These are phyloP conservation scores for Drosophila hydei DNA, from an alignment of 1,140 invertebrate species.

Conservation along the genomic window DNA sequence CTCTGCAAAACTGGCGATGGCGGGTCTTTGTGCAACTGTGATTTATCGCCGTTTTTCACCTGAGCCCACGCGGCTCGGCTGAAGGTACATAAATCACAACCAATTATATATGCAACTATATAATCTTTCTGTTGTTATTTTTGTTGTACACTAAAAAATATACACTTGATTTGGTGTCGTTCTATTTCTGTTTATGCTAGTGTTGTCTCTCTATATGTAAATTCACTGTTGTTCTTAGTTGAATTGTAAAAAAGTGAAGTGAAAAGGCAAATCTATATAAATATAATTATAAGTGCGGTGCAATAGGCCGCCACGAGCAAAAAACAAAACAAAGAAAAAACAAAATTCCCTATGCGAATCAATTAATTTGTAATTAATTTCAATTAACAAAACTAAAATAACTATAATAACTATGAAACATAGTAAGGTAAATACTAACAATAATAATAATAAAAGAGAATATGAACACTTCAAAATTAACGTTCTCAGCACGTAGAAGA, in stretches of 20 bases:
- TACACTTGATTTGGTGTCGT: slow-evolving; percentile 58
- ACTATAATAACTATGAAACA: slow-evolving; percentile 33
- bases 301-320: slow-evolving; percentile 15
- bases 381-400: slow-evolving; percentile 64
- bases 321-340: slow-evolving; percentile 43
- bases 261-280: slow-evolving; percentile 54
- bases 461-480: slow-evolving; percentile 41
- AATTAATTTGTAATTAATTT: slow-evolving; percentile 84
- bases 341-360: slow-evolving; percentile 83
- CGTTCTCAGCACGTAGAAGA: slow-evolving; percentile 29
- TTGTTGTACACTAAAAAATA: slow-evolving; percentile 29
- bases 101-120: slow-evolving; percentile 39
- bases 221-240: slow-evolving; percentile 71
- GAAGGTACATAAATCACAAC: slow-evolving; percentile 64
- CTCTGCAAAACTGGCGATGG: slow-evolving; percentile 85
- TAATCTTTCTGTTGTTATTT: slow-evolving; percentile 43
- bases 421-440: slow-evolving; percentile 40
- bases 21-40: slow-evolving; percentile 85
- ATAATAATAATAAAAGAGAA: slow-evolving; percentile 44
- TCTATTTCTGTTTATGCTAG: slow-evolving; percentile 74
- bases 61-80: slow-evolving; percentile 24
- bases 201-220: slow-evolving; percentile 68
- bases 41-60: slow-evolving; percentile 84
- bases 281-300: slow-evolving; percentile 31
- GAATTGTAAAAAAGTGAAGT: slow-evolving; percentile 59